These are phyloP conservation scores for Caenorhabditis panamensis DNA, from an alignment of 2,888 invertebrate genomes.

Conservation along the genomic window DNA sequence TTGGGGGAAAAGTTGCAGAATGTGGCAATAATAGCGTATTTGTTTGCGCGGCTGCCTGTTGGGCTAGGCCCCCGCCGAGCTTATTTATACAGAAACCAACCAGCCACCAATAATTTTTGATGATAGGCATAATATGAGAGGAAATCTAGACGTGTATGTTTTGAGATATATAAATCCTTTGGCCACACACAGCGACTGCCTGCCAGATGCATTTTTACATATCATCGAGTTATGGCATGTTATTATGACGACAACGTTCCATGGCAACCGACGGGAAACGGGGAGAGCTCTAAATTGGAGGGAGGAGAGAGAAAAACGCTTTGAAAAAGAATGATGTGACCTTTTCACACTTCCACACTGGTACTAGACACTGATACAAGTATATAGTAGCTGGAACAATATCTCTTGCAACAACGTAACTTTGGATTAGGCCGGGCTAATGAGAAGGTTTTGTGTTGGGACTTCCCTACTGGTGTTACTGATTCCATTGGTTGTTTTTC, in stretches of 20 bases:
- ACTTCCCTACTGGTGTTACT: too few species aligned
- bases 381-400: too few species aligned
- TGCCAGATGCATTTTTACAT: conserved; percentile 20
- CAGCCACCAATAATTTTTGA: conserved; percentile 31
- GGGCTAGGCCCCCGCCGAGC: conserved; percentile 7
- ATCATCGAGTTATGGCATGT: conserved; percentile 33
- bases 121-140: conserved; percentile 16
- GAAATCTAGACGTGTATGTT: neutral
- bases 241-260: conserved; percentile 36
- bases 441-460: too few species aligned
- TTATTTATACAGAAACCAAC: conserved; percentile 51
- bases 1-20: conserved; percentile 26
- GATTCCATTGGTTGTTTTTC: too few species aligned
- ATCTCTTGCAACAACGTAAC: too few species aligned
- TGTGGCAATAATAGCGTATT: conserved; percentile 33
- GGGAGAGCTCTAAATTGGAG: neutral
- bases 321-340: neutral
- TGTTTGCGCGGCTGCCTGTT: conserved; percentile 45
- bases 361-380: too few species aligned
- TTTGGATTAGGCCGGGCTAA: too few species aligned
- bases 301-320: conserved; percentile 1
- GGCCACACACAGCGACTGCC: conserved; percentile 20
- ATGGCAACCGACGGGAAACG: conserved; percentile 31
- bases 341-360: too few species aligned
- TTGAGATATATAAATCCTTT: conserved; percentile 47